Evolutionary conservation across 2,888 invertebrate species (phyloP).

Genomic region (Ophion slaviceki): DNA sequence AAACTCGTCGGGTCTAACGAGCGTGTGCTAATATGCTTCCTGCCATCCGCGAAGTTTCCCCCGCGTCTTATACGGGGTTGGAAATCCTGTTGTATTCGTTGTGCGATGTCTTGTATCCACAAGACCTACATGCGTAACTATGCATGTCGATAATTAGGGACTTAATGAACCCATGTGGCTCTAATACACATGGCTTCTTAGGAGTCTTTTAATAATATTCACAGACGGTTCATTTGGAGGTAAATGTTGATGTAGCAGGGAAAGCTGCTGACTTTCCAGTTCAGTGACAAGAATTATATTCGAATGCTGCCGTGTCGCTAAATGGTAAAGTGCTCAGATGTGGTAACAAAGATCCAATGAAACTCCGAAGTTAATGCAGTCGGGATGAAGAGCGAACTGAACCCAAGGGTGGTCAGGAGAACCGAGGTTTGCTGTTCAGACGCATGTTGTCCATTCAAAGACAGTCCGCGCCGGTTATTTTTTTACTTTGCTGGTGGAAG

Average conservation of each 20-base stretch:
- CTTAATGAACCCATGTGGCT: constrained; percentile 74
- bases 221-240: neutral
- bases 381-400: neutral
- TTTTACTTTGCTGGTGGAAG: neutral
- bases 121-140: constrained; percentile 75
- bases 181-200: constrained; percentile 58
- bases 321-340: too few species aligned
- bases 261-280: neutral
- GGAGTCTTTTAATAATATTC: neutral
- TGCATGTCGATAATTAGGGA: constrained; percentile 78
- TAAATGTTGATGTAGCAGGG: neutral
- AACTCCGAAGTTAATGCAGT: neutral
- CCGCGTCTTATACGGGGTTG: constrained; percentile 62
- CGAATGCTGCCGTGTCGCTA: too few species aligned
- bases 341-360: neutral
- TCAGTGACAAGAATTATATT: neutral
- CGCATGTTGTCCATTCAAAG: neutral
- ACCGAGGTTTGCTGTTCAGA: neutral
- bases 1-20: constrained; percentile 59
- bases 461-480: neutral
- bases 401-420: neutral
- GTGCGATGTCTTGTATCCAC: constrained; percentile 67
- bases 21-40: constrained; percentile 61
- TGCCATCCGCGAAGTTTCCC: constrained; percentile 44
- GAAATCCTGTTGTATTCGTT: constrained; percentile 71